A percentile compares a stretch with the other conserved stretches of the same genome.
Evolutionary conservation across 2,797 vertebrate species (phyloP).

Genomic region (Scolopax bukidnonensis): DNA sequence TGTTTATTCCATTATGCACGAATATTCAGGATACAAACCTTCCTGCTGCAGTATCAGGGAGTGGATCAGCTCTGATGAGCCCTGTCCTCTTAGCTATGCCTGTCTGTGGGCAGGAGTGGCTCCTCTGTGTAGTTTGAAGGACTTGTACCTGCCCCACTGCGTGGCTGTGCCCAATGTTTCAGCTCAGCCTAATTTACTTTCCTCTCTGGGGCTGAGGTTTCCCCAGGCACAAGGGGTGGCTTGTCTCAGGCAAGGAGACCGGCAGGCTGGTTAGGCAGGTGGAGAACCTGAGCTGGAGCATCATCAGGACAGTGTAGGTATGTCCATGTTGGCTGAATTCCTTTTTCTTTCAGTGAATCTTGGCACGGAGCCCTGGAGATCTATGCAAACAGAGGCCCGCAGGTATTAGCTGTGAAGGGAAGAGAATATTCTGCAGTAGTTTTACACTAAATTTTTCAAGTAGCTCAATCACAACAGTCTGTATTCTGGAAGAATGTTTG

Average conservation of each 20-base stretch:
- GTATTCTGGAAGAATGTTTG: background rate
- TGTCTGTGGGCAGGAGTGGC: background rate
- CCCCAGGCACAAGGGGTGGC: conserved; percentile 20
- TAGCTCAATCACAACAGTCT: background rate
- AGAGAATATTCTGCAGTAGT: background rate
- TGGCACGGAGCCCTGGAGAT: background rate
- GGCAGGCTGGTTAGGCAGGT: background rate
- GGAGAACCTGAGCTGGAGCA: background rate
- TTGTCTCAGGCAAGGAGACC: background rate
- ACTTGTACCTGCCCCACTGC: background rate
- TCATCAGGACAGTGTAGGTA: background rate
- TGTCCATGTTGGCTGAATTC: background rate
- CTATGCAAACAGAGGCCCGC: conserved; percentile 24
- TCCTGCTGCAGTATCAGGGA: fast-evolving
- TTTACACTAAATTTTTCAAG: background rate
- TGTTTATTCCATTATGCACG: background rate
- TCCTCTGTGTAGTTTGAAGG: background rate
- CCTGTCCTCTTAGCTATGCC: background rate
- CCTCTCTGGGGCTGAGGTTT: background rate
- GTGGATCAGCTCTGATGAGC: background rate
- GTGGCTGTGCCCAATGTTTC: background rate
- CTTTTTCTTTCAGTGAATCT: background rate
- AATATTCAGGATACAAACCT: background rate
- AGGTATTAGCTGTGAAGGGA: background rate
- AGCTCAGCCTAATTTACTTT: background rate